These are phyloP conservation scores for Colostygia pectinataria DNA, from an alignment of 2,888 invertebrate genomes.

Conservation along the genomic window DNA sequence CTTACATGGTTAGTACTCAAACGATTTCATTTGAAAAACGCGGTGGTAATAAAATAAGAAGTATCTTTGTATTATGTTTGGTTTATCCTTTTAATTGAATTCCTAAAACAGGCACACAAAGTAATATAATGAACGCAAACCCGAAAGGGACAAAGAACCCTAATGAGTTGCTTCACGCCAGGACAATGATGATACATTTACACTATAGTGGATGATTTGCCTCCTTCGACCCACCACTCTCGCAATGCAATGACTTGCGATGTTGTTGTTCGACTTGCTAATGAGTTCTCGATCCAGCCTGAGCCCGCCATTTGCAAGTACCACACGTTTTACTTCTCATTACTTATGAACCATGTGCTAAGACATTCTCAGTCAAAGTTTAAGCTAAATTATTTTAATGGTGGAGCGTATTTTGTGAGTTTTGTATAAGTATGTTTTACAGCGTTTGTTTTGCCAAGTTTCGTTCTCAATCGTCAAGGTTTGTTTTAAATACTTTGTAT, in stretches of 20 bases:
- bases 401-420: slow-evolving; percentile 32
- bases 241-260: slow-evolving; percentile 64
- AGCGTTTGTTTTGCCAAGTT: slow-evolving; percentile 13
- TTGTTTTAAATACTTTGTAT: not conserved
- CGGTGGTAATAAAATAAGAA: no score
- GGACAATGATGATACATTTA: slow-evolving; percentile 41
- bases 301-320: slow-evolving; percentile 53
- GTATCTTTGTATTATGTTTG: no score
- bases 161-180: slow-evolving; percentile 51
- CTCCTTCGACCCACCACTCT: slow-evolving; percentile 34
- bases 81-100: no score
- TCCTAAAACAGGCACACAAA: slow-evolving; percentile 35
- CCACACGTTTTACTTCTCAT: slow-evolving; percentile 57
- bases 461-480: not conserved
- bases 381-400: slow-evolving; percentile 32
- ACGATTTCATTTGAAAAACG: no score
- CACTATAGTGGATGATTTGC: slow-evolving; percentile 50
- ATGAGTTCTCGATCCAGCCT: slow-evolving; percentile 69
- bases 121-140: slow-evolving; percentile 53
- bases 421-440: slow-evolving; percentile 16
- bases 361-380: slow-evolving; percentile 52
- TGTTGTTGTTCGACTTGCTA: slow-evolving; percentile 72
- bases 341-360: slow-evolving; percentile 55
- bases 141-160: slow-evolving; percentile 52
- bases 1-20: no score